Base-by-base conservation (phyloP, 2,888 invertebrate genomes). In the Noctua janthe region DNA sequence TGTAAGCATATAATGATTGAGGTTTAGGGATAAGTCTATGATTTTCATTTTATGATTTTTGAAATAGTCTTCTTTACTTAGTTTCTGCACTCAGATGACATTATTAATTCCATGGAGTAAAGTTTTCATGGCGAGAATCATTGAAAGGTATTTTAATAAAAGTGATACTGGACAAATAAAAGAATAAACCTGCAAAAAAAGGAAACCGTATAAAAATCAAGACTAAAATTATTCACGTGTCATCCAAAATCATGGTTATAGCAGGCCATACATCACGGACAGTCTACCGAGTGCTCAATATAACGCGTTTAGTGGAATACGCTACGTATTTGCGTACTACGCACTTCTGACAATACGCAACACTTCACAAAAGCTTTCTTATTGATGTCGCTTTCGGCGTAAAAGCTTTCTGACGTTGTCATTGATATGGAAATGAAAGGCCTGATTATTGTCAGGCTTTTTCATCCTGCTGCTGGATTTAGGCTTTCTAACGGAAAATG, bases 251-350 rank as follows among this genome's bases (percentile, higher is more conserved):
- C 64, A 71, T 76, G 70, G 88, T 49, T n/a, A 8, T 7, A 23
- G 10, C 51, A 85, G 47, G 54, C 47, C 77, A 83, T 82, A 88
- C 76, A 82, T 88, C 84, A 88, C 71, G 20, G 71, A 73, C 86
- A 86, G 72, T 69, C 2, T 76, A 56, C 73, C 11, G 43, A 76
- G 78, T 76, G 73, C 69, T 81, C 84, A 86, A 88, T 86, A 88
- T 74, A 56, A 83, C 80, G 72, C 62, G 74, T 79, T 80, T 39
- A 78, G 66, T 71, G 54, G 39, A 71, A 76, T 76, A 76, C 59
- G 69, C 74, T 13, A n/a, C 51, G n/a, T 70, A 83, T 79, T 72
- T 64, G 70, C 67, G 70, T 72, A 69, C 59, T 77, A 51, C 56
- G 72, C 73, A 72, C 43, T 51, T 77, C 71, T 51, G 54, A 70